Percentiles rank a stretch among this genome's conserved stretches.
Conservation (phyloP, 1,140 invertebrate species). For the Theocolax elegans region DNA sequence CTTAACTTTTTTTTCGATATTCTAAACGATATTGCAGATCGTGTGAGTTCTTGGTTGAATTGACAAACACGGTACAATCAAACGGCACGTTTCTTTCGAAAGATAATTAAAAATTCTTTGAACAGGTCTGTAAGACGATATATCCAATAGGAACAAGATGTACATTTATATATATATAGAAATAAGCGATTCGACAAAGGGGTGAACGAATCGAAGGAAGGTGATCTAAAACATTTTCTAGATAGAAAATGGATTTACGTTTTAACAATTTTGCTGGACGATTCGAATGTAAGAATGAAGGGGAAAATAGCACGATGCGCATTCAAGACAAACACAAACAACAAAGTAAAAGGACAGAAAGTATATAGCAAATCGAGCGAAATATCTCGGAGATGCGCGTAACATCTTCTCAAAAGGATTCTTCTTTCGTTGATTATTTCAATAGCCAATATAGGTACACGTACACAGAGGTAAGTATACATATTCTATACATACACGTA, state of each 20-base stretch:
- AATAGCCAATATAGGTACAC: not conserved
- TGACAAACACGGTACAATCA: no score
- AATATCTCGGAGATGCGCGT: not conserved
- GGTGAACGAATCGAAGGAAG: not conserved
- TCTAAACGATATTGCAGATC: no score
- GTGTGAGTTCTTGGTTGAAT: no score
- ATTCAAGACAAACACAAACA: not conserved
- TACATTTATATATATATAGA: no score
- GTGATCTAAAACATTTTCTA: not conserved
- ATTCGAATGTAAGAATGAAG: not conserved
- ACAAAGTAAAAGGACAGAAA: not conserved
- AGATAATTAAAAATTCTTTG: no score
- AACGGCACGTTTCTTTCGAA: no score
- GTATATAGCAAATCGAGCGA: not conserved
- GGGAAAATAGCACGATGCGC: not conserved
- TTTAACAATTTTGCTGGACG: not conserved
- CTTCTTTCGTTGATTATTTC: constrained; percentile 14
- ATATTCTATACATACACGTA: not conserved
- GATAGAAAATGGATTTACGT: constrained; percentile 16
- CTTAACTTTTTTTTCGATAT: no score
- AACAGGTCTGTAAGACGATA: no score
- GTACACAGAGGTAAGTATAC: not conserved
- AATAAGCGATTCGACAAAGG: constrained; percentile 6
- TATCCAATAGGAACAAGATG: no score
- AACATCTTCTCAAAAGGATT: not conserved